Base-by-base conservation (phyloP, 2,888 invertebrate genomes). In the Zygothrica quintamaculata region DNA sequence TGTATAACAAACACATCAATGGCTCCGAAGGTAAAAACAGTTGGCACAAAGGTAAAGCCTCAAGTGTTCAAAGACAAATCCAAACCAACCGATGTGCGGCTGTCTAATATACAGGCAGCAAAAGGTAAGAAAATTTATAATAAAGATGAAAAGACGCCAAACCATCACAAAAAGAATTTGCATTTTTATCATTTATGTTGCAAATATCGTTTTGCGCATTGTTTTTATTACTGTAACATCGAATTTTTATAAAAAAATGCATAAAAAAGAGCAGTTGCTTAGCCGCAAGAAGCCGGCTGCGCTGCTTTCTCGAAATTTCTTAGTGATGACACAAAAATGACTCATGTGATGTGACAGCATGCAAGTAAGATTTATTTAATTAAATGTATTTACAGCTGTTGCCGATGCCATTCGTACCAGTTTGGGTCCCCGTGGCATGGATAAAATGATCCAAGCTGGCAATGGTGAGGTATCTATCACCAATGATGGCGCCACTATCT, bases 401-500 rank as follows among this genome's bases (percentile, higher is more conserved):
- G 97, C 98, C 71, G 98, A 99, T 97, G 99, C 99, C 9, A 97
- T 99, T 88, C 95, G 99, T 65, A 99, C 99, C 9, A 99, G 99
- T 92, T 93, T 99, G 91, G 99, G 99, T 3, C 99, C 99, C 13
- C 94, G 97, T 79, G 99, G 99, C 69, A 99, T 99, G 99, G 99
- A 99, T 90, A 99, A 99, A 94, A 99, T 99, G 99, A 99, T 99
- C 87, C 99, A 99, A 93, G 93, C 97, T 29, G 94, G 95, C 29
- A 98, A 97, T 92, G 99, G 99, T 5, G 99, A 99, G 93, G 99
- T 99, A 0, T 99, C 99, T 1, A 99, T 99, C 69, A 99, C 99
- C 51, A 99, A 99, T 92, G 99, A 99, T 93, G 99, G 99, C 57
- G 99, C 99, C 29, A 99, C 99, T 29, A 99, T 99, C 91, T 92